Base-by-base conservation (phyloP, 53 echinoderm and acorn worm species). In the Stichopus horrens region DNA sequence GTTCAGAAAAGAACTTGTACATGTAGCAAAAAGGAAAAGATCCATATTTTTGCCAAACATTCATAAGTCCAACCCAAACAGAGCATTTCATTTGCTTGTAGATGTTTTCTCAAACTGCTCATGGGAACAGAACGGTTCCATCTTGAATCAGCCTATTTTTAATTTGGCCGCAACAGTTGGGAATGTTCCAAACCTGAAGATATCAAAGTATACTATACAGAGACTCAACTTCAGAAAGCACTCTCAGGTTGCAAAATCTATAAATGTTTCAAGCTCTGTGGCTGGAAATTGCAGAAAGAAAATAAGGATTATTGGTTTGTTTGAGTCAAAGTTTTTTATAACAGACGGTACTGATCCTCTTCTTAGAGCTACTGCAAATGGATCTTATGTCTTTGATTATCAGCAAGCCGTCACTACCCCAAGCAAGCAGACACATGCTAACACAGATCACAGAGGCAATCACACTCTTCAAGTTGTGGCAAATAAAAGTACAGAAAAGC, bases 251-350 rank as follows among this genome's bases (percentile, higher is more conserved):
- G 85, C 85, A 23, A 85, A 66, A 59, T 23, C 66, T 18, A 85
- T 85, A 9, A 85, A 85, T 85, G 85, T 85, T 9, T 85, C 85
- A 7, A 85, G 85, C 14, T 85, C 85, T 63, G 85, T 85, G 85
- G 85, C 85, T 8, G 52, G 67, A 37, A 85, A 85, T 67, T 85
- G 85, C 65, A 85, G 58, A 59, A 66, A 37, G 52, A 85, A 85
- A 37, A 63, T 85, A 23, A 63, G 85, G n/a, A 85, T 85, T 6
- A 85, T 85, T 65, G 85, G 85, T n/a, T 51, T 85, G 67, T 85
- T 85, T 68, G 37, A 85, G 58, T 85, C 85, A 51, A 22, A 51
- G 8, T 85, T 85, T 67, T 6, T 18, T 16, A 85, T 85, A 37
- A 54, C 54, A 16, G 71, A 71, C 18, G 71, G 71, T 71, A 71